Conservation (phyloP, 2,797 vertebrate species). For the Hippopotamyrus pictus region DNA sequence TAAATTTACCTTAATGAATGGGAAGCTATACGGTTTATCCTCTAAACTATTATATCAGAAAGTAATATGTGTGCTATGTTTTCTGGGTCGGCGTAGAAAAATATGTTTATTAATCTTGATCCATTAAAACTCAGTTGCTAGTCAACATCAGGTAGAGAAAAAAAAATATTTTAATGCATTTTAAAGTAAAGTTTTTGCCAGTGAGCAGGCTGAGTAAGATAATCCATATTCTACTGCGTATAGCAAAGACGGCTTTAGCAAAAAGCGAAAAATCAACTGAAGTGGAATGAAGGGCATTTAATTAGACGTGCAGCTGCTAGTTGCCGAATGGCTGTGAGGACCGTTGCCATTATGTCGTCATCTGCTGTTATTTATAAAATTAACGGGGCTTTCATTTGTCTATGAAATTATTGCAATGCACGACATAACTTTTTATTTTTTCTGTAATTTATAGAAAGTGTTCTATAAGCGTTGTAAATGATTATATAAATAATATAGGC, state of each 20-base stretch:
- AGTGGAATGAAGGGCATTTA: background rate
- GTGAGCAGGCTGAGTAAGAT: background rate
- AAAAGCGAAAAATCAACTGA: background rate
- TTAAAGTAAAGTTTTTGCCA: background rate
- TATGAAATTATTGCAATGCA: background rate
- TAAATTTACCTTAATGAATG: background rate
- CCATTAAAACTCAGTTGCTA: background rate
- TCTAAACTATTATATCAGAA: background rate
- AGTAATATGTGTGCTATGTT: background rate
- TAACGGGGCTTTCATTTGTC: background rate
- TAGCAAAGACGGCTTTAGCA: background rate
- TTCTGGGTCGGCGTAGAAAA: background rate
- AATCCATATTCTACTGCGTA: background rate
- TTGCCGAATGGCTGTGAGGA: background rate
- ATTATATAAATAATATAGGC: conserved; percentile 51
- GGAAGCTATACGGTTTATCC: background rate
- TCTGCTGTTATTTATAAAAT: background rate
- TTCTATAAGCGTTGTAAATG: conserved; percentile 65
- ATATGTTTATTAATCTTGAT: background rate
- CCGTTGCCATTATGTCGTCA: background rate
- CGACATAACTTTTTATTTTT: conserved; percentile 21
- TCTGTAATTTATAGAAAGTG: conserved; percentile 58
- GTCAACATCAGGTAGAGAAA: background rate
- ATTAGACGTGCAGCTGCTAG: background rate
- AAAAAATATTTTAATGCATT: background rate